Base-by-base conservation (phyloP, 2,888 invertebrate species). In the Lysandra bellargus region DNA sequence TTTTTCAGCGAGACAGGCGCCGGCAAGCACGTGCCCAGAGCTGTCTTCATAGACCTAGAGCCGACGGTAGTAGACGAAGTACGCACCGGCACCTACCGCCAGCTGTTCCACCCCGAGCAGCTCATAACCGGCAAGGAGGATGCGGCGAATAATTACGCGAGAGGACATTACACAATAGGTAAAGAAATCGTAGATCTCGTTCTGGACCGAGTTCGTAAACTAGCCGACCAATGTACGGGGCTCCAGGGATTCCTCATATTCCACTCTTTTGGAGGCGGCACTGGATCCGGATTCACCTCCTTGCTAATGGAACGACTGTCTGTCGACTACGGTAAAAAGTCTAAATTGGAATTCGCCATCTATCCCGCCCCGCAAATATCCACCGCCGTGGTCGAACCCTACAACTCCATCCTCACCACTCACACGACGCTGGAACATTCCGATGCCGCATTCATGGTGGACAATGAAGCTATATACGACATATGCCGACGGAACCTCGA, bases 101-200 rank as follows among this genome's bases (percentile, higher is more conserved):
- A 98, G 89, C 95, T 99, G 83, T 99, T 99, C 95, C 99, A 99
- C 88, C 99, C 99, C 0, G 99, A 99, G 90, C 99, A 99, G 90
- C 95, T 99, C 83, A 98, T 99, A 88, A 98, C 98, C 12, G 98
- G 98, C 80, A 99, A 99, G 90, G 99, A 99, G 92, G 99, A 99
- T 88, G 99, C 99, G 12, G 99, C 99, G 81, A 99, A 99, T 92
- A 99, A 99, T 92, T 99, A 99, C 87, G 99, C 99, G 57, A 96
- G 99, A 86, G 99, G 99, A 79, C 99, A 99, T 92, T 99, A 99
- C 95, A 99, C 99, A 78, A 98, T 99, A 87, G 99, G 98, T 84
- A 98, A 98, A 89, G 98, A 98, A 92, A 98, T 98, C 84, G 98
- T 98, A 17, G 98, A 98, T 87, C 95, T 98, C 82, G 98, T 98